Evolutionary conservation across 2,113 vertebrate genomes (phyloP).

Genomic region (Turdus rufiventris): DNA sequence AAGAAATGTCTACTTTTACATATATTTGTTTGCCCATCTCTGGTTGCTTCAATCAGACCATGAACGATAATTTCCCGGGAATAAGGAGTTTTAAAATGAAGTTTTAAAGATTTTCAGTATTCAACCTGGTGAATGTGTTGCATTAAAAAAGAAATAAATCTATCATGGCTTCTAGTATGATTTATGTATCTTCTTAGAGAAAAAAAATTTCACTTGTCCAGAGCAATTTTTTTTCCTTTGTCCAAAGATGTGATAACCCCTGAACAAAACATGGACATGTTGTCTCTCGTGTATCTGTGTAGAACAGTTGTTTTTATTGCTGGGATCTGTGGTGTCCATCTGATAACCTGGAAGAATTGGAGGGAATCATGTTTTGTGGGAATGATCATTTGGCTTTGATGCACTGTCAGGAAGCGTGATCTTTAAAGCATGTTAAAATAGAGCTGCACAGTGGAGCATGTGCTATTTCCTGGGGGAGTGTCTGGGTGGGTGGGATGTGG

Average conservation of each 20-base stretch:
- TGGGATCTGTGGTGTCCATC: neutral
- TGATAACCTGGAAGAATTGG: slow-evolving; percentile 38
- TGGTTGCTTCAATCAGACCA: neutral
- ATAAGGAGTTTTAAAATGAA: neutral
- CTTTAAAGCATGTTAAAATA: neutral
- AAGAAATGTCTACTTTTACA: neutral
- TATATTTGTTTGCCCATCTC: neutral
- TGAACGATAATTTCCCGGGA: accelerated
- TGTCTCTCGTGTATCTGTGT: neutral
- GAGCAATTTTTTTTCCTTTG: neutral
- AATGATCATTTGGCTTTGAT: neutral
- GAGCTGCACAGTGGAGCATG: neutral
- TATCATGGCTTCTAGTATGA: neutral
- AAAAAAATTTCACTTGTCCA: neutral
- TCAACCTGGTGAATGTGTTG: neutral
- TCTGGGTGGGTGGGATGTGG: neutral
- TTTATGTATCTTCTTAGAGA: neutral
- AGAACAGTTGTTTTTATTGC: neutral
- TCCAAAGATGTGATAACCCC: neutral
- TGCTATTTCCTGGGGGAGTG: neutral
- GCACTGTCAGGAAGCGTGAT: neutral
- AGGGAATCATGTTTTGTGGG: neutral
- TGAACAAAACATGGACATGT: neutral
- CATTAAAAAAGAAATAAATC: neutral
- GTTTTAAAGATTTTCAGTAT: neutral